Conservation (phyloP, 2,888 invertebrate species). For the Furcula furcula region DNA sequence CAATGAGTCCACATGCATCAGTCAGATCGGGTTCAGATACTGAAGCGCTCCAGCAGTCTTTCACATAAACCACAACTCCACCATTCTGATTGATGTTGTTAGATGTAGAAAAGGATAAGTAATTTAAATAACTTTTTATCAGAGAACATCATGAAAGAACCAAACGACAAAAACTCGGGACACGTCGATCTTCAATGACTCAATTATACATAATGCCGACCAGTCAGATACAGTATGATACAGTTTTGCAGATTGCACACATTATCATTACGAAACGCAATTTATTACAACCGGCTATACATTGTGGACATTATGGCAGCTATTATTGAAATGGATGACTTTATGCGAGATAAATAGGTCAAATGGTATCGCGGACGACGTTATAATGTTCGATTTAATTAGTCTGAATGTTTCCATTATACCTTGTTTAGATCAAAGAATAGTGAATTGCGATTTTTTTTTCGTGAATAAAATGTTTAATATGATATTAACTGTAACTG, state of each 20-base stretch:
- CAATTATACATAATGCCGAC: constrained; percentile 28
- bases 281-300: constrained; percentile 54
- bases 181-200: constrained; percentile 31
- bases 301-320: constrained; percentile 61
- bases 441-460: too few relatives aligned
- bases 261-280: constrained; percentile 52
- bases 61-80: too few relatives aligned
- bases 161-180: constrained; percentile 26
- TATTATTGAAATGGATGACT: constrained; percentile 77
- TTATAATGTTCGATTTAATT: constrained; percentile 74
- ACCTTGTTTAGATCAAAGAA: too few relatives aligned
- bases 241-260: constrained; percentile 28
- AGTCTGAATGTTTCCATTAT: constrained; percentile 69
- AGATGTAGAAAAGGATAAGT: too few relatives aligned
- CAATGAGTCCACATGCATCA: too few relatives aligned
- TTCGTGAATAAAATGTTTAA: too few relatives aligned
- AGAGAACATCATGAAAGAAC: constrained; percentile 22
- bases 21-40: too few relatives aligned
- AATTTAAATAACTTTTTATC: constrained; percentile 6
- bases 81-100: too few relatives aligned
- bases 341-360: constrained; percentile 73
- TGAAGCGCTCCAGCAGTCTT: too few relatives aligned
- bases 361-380: constrained; percentile 64
- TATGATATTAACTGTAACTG: too few relatives aligned
- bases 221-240: constrained; percentile 10